Percentiles rank a stretch among this genome's conserved stretches.
Conservation (phyloP, 1,140 invertebrate genomes). For the honey bee (Apis mellifera) region Amel_HAv3.1 CM009943.2:3982501-3983000, state of each 20-base stretch:
- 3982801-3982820: slow-evolving; percentile 86
- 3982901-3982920: slow-evolving; percentile 81
- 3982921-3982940: slow-evolving; percentile 80
- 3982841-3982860: slow-evolving; percentile 87
- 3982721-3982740: slow-evolving; percentile 84
- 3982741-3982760: slow-evolving; percentile 86
- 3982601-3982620: slow-evolving; percentile 68
- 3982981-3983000: slow-evolving; percentile 84
- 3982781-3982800: slow-evolving; percentile 81
- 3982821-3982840: slow-evolving; percentile 81
- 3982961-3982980: slow-evolving; percentile 79
- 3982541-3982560: slow-evolving; percentile 90
- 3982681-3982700: slow-evolving; percentile 88
- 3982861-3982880: slow-evolving; percentile 86
- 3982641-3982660: slow-evolving; percentile 70
- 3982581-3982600: slow-evolving; percentile 86
- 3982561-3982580: slow-evolving; percentile 92
- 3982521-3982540: slow-evolving; percentile 90
- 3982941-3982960: slow-evolving; percentile 83
- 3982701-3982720: slow-evolving; percentile 87
- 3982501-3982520: slow-evolving; percentile 92
- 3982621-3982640: slow-evolving; percentile 78
- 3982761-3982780: slow-evolving; percentile 82
- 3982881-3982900: slow-evolving; percentile 90
- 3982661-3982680: slow-evolving; percentile 85